A percentile compares a stretch with the other conserved stretches of the same genome.
phyloP scores from a whole-genome alignment of 1,140 invertebrate genomes.

The Microplitis mediator region DNA sequence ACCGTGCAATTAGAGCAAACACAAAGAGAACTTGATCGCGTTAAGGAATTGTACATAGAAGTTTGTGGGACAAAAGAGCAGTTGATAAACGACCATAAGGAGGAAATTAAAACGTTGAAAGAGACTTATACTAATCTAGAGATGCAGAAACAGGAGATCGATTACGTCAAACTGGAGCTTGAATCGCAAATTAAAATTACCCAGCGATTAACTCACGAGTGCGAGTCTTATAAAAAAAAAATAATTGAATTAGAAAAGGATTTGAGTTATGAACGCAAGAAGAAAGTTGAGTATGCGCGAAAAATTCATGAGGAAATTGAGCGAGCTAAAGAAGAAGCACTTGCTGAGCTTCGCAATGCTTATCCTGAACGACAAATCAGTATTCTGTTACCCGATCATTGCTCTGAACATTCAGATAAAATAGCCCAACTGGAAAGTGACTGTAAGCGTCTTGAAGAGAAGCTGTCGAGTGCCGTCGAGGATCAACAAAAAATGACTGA shows the following conservation, averaged over 20 bases:
- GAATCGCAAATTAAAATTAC: slow-evolving; percentile 44
- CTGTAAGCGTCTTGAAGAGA: slow-evolving; percentile 51
- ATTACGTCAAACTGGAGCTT: slow-evolving; percentile 45
- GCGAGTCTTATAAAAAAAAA: slow-evolving; percentile 45
- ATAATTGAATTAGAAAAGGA: slow-evolving; percentile 54
- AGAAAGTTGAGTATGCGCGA: slow-evolving; percentile 46
- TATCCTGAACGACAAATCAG: slow-evolving; percentile 53
- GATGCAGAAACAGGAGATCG: slow-evolving; percentile 38
- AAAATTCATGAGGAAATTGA: slow-evolving; percentile 54
- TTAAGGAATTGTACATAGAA: slow-evolving; percentile 58
- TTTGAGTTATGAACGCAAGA: slow-evolving; percentile 45
- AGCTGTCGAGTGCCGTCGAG: slow-evolving; percentile 45
- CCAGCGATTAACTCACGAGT: slow-evolving; percentile 44
- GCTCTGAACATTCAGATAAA: slow-evolving; percentile 54
- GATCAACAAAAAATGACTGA: slow-evolving; percentile 48
- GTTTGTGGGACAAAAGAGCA: slow-evolving; percentile 55
- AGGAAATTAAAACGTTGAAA: slow-evolving; percentile 49
- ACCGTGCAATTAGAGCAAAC: slow-evolving; percentile 56
- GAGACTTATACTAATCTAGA: slow-evolving; percentile 46
- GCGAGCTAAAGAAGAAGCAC: slow-evolving; percentile 53
- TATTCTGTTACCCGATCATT: slow-evolving; percentile 50
- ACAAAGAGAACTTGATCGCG: slow-evolving; percentile 53
- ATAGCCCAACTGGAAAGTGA: slow-evolving; percentile 53
- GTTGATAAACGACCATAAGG: slow-evolving; percentile 46
- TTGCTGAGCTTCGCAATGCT: slow-evolving; percentile 51